These are phyloP conservation scores for Apamea anceps DNA, from an alignment of 2,888 invertebrate genomes.

Conservation along the genomic window DNA sequence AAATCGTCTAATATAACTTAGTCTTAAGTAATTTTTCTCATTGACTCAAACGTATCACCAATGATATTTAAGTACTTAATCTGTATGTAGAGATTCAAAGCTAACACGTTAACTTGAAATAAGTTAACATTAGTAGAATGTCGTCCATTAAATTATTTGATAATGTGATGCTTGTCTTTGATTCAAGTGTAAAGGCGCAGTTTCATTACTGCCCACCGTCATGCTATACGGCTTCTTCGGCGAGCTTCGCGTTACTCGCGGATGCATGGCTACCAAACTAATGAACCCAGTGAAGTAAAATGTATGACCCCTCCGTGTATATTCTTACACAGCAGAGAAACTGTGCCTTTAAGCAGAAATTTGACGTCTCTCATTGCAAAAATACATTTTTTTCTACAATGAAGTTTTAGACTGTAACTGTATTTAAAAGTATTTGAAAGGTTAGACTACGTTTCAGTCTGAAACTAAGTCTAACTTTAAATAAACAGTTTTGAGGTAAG, in stretches of 20 bases:
- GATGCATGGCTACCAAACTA: not conserved
- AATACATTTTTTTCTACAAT: slow-evolving; percentile 40
- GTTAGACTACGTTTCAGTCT: slow-evolving; percentile 47
- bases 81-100: slow-evolving; percentile 56
- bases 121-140: slow-evolving; percentile 35
- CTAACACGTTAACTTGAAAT: slow-evolving; percentile 26
- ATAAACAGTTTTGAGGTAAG: slow-evolving; percentile 56
- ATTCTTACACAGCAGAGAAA: not conserved
- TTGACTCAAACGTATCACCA: slow-evolving; percentile 71
- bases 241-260: not conserved
- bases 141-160: slow-evolving; percentile 27
- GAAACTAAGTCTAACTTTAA: slow-evolving; percentile 55
- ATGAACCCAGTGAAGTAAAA: not conserved
- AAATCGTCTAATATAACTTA: slow-evolving; percentile 62
- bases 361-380: slow-evolving; percentile 20
- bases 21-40: slow-evolving; percentile 65
- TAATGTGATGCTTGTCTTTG: slow-evolving; percentile 16
- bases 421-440: slow-evolving; percentile 54
- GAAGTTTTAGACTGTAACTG: slow-evolving; percentile 50
- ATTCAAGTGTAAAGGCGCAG: not conserved
- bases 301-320: not conserved
- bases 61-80: slow-evolving; percentile 71
- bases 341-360: not conserved
- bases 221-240: not conserved
- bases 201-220: not conserved